These are phyloP conservation scores for Fragariocoptes setiger DNA, from an alignment of 1,140 invertebrate genomes.

Conservation along the genomic window DNA sequence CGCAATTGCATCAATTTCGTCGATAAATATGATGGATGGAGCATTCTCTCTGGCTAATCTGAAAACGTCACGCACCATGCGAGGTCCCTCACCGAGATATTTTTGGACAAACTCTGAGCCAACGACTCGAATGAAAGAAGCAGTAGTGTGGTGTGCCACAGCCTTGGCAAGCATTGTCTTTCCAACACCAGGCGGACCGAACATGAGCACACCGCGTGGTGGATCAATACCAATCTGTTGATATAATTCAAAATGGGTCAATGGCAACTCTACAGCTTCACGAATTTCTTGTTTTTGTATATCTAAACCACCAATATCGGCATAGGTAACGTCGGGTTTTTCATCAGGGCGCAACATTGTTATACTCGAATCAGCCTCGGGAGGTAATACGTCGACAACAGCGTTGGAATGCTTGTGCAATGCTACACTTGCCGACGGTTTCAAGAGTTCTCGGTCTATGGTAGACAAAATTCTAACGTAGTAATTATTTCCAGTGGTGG, in stretches of 20 bases:
- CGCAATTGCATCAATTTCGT: conserved; percentile 93
- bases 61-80: conserved; percentile 98
- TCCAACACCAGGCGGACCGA: conserved; percentile 84
- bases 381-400: conserved; percentile 76
- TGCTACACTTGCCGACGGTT: conserved; percentile 78
- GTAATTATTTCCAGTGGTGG: conserved; percentile 63
- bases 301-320: conserved; percentile 96
- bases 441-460: conserved; percentile 73
- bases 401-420: conserved; percentile 94
- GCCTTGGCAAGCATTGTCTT: conserved; percentile 98
- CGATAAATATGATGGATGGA: conserved; percentile 96
- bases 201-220: conserved; percentile 87
- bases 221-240: conserved; percentile 92
- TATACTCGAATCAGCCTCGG: conserved; percentile 86
- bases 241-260: conserved; percentile 96
- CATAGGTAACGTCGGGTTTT: conserved; percentile 85
- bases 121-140: conserved; percentile 88
- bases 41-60: conserved; percentile 94
- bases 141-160: conserved; percentile 80
- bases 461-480: conserved; percentile 81
- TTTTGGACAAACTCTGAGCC: conserved; percentile 99
- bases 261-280: conserved; percentile 85
- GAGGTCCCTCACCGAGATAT: conserved; percentile 87
- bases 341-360: conserved; percentile 91
- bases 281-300: conserved; percentile 98